Conservation (phyloP, 2,113 vertebrate species). For the Scortum barcoo region DNA sequence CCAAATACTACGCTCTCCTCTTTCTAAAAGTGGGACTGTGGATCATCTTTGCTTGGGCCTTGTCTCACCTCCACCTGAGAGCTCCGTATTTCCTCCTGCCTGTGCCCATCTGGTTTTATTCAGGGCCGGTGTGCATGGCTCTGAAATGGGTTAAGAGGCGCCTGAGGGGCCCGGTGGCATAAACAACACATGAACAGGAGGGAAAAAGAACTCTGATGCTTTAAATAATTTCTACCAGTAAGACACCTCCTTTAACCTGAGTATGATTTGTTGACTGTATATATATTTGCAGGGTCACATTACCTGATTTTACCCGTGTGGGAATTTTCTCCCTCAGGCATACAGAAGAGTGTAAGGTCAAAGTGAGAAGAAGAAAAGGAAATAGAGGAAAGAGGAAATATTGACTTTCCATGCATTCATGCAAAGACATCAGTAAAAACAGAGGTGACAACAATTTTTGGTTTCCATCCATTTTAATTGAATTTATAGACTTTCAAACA, state of each 20-base stretch:
- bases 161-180: neutral
- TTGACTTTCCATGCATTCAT: neutral
- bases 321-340: neutral
- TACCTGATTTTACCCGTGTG: neutral
- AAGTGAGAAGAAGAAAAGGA: neutral
- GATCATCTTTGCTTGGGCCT: conserved; percentile 47
- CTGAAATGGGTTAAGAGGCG: conserved; percentile 5
- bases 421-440: neutral
- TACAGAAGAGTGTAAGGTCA: neutral
- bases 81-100: conserved; percentile 59
- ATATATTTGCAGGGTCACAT: too few relatives aligned
- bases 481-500: conserved; percentile 84
- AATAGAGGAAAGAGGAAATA: too few relatives aligned
- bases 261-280: neutral
- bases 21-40: conserved; percentile 50
- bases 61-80: conserved; percentile 49
- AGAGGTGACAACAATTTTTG: conserved; percentile 8
- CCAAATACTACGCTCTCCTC: conserved; percentile 16
- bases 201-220: neutral
- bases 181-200: neutral
- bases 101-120: conserved; percentile 42
- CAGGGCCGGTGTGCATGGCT: neutral
- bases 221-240: neutral
- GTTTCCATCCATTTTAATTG: conserved; percentile 84
- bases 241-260: neutral